Evolutionary conservation across 2,113 vertebrate species (phyloP).

Genomic region (Antidorcas marsupialis): DNA sequence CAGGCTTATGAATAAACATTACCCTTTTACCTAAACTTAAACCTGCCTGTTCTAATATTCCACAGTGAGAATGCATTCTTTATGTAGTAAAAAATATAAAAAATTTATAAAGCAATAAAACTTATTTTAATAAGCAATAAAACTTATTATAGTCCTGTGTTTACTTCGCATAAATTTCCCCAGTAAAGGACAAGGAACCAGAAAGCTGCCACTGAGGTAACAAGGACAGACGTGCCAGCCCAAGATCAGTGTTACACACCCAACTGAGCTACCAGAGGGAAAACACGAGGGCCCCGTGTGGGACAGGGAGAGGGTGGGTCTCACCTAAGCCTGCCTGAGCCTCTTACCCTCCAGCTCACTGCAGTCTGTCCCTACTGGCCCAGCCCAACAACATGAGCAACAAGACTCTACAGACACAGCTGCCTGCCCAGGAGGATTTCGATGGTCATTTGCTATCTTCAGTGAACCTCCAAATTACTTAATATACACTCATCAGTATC

Average conservation of each 20-base stretch:
- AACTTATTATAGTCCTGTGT: not conserved
- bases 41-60: not conserved
- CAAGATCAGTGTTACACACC: not conserved
- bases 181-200: not conserved
- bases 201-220: not conserved
- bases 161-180: not conserved
- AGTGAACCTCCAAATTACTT: not conserved
- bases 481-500: not conserved
- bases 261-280: not conserved
- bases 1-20: not conserved
- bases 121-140: not conserved
- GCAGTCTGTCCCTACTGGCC: not conserved
- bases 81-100: not conserved
- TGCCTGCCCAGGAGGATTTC: not conserved
- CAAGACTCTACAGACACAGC: not conserved
- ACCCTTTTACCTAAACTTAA: not conserved
- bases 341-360: not conserved
- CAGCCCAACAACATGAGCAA: not conserved
- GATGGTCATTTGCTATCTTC: not conserved
- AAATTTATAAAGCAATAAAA: not conserved
- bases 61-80: not conserved
- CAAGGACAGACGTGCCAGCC: not conserved
- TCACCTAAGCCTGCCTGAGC: not conserved
- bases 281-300: fast-evolving
- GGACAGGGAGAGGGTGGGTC: not conserved